Evolutionary conservation across 2,888 invertebrate species (phyloP).

Genomic region (Troides helena): DNA sequence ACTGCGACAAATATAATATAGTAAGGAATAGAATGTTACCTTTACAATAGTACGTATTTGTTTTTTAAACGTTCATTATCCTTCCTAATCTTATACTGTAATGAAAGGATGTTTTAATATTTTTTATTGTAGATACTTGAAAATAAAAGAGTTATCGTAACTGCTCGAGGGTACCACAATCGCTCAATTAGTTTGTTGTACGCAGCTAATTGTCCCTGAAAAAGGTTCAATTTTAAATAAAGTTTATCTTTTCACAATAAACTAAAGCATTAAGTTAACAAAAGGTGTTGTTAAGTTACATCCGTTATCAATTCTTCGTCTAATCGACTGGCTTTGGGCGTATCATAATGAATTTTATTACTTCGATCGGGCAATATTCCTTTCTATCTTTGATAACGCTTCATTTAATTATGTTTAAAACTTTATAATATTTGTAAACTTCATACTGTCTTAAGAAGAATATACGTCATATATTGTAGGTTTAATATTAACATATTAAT

Average conservation of each 20-base stretch:
- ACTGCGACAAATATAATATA: no score
- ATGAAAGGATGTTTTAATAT: no score
- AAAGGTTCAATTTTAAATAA: conserved; percentile 10
- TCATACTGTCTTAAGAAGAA: conserved; percentile 9
- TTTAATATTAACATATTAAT: no score
- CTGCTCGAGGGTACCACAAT: conserved; percentile 7
- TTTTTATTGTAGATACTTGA: conserved; percentile 9
- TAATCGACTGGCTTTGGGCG: conserved; percentile 19
- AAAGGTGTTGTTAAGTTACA: conserved; percentile 26
- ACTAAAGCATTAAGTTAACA: conserved; percentile 25
- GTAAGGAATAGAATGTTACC: no score
- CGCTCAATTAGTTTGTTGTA: conserved; percentile 17
- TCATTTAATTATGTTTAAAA: conserved; percentile 20
- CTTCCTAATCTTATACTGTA: no score
- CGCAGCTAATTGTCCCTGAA: conserved; percentile 15
- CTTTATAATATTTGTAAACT: conserved; percentile 1
- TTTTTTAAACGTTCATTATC: no score
- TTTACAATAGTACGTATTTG: no score
- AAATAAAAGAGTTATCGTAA: conserved; percentile 8
- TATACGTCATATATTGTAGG: no score
- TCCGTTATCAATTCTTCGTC: conserved; percentile 26
- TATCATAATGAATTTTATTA: conserved; percentile 26
- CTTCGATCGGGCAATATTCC: conserved; percentile 24
- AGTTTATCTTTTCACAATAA: conserved; percentile 25
- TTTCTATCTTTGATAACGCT: conserved; percentile 22